Base-by-base conservation (phyloP, 2,888 invertebrate genomes). In the Latrodectus hesperus region DNA sequence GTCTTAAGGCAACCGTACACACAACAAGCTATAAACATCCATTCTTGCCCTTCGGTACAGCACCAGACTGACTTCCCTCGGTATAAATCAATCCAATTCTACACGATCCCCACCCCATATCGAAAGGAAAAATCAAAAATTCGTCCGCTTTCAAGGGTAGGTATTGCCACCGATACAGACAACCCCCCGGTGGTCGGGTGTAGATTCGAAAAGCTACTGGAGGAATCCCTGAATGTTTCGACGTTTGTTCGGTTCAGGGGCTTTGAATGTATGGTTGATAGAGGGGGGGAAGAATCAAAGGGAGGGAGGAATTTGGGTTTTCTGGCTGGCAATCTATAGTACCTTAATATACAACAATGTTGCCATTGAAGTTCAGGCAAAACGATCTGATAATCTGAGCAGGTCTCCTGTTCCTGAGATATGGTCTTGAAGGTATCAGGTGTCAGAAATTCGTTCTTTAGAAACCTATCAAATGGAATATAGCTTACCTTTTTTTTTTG, bases 11-110 rank as follows among this genome's bases (percentile, higher is more conserved):
- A 55, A 38, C 55, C 68, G 38, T 73, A 68, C 74, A 53, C 76
- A 75, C 65, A 75, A 81, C 76, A 81, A 71, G 55, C 65, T 17
- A 82, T 82, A 82, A 82, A 76, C 75, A 75, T 82, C 22, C 75
- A 71, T n/a, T 60, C 68, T 84, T 84, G n/a, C 60, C 60, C 14
- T n/a, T 22, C 52, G 16, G 38, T 26, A 52, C 14, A 11, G 60
- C 72, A 72, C 77, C 72, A 49, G 14, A 70, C 49, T 26, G 51
- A 64, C 49, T 52, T 71, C 70, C 10, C 60, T 52, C 80, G 52
- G 53, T 60, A 77, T 86, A 86, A 86, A 86, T 86, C 86, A 81
- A 68, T 72, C 74, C 67, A 71, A 51, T 85, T 81, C 72, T 81
- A 72, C 76, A 72, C 67, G 52, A 38, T 64, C 70, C 49, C 80